These are phyloP conservation scores for Leptoclinus maculatus DNA, from an alignment of 2,797 vertebrate species.

Conservation along the genomic window DNA sequence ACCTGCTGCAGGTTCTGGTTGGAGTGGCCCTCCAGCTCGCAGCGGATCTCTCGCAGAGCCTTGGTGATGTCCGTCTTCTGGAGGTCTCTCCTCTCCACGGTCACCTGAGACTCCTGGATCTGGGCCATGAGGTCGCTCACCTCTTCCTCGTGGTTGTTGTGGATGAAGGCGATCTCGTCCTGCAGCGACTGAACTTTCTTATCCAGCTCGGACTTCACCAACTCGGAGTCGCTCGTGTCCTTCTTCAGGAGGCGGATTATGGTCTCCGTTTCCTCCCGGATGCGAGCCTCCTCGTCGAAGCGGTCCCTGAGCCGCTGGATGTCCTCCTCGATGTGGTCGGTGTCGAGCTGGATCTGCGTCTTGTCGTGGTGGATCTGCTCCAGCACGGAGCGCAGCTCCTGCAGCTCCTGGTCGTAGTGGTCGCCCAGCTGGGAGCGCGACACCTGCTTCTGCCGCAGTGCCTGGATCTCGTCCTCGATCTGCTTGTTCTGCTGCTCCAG, in stretches of 20 bases:
- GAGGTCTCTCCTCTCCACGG: conserved; percentile 93
- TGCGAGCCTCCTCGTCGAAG: conserved; percentile 94
- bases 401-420: conserved; percentile 94
- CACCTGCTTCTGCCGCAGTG: conserved; percentile 94
- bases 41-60: conserved; percentile 96
- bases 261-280: conserved; percentile 94
- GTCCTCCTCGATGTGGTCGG: conserved; percentile 96
- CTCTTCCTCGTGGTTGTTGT: conserved; percentile 97
- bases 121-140: conserved; percentile 94
- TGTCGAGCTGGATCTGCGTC: conserved; percentile 93
- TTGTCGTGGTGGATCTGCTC: conserved; percentile 96
- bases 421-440: conserved; percentile 92
- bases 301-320: conserved; percentile 94
- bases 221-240: conserved; percentile 90
- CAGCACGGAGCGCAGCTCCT: conserved; percentile 91
- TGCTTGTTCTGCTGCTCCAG: conserved; percentile 98
- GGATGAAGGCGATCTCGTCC: conserved; percentile 96
- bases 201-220: conserved; percentile 93
- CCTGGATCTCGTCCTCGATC: conserved; percentile 95
- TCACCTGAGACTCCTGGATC: conserved; percentile 93
- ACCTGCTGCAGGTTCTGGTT: conserved; percentile 97
- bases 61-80: conserved; percentile 95
- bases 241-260: conserved; percentile 92
- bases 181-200: conserved; percentile 97
- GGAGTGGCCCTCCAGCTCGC: conserved; percentile 96